Percentiles rank a stretch among this genome's conserved stretches.
Evolutionary conservation across 1,140 invertebrate species (phyloP).

Genomic region (Microvelia longipes): DNA sequence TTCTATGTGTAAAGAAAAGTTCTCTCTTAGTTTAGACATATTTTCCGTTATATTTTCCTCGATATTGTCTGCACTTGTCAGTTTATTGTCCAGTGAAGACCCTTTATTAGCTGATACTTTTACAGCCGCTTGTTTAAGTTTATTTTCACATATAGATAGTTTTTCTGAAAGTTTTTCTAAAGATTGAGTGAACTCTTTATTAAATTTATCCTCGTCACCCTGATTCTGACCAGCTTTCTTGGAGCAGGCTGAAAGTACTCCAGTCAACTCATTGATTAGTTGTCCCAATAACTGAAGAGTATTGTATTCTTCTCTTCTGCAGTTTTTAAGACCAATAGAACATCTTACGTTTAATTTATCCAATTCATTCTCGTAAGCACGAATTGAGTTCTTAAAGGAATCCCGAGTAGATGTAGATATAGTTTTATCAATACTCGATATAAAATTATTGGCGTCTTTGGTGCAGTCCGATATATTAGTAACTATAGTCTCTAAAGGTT

Average conservation of each 20-base stretch:
- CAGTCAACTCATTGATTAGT: background rate
- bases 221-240: background rate
- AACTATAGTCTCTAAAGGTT: background rate
- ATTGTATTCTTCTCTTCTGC: background rate
- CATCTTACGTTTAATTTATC: background rate
- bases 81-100: background rate
- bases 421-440: background rate
- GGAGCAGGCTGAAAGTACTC: background rate
- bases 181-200: background rate
- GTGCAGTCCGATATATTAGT: background rate
- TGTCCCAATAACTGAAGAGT: background rate
- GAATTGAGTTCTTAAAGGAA: background rate
- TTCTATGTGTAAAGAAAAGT: background rate
- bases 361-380: background rate
- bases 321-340: background rate
- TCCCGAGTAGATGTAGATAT: background rate
- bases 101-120: background rate
- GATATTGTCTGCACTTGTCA: background rate
- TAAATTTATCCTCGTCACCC: background rate
- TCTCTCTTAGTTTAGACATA: background rate
- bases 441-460: background rate
- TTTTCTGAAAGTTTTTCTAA: slow-evolving; percentile 5
- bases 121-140: background rate
- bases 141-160: slow-evolving; percentile 5
- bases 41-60: background rate